Percentiles rank a stretch among this genome's conserved stretches.
Evolutionary conservation across 1,140 invertebrate genomes (phyloP).

Genomic region (Drosophila repleta): DNA sequence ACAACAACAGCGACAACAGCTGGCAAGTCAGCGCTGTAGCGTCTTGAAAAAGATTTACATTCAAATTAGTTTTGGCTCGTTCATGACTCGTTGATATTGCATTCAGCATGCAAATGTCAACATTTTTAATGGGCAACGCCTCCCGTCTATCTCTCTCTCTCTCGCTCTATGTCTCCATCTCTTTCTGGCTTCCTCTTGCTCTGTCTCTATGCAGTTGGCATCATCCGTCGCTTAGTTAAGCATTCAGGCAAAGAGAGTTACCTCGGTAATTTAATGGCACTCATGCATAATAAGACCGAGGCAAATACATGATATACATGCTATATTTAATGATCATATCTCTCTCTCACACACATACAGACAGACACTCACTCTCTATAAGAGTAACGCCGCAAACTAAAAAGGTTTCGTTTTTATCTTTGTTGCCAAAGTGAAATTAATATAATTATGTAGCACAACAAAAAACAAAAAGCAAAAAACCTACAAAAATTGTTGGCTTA

Average conservation of each 20-base stretch:
- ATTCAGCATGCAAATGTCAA: conserved; percentile 79
- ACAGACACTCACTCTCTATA: conserved; percentile 4
- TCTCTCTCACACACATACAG: conserved; percentile 16
- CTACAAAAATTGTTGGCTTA: conserved; percentile 30
- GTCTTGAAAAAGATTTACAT: conserved; percentile 46
- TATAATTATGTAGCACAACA: conserved; percentile 45
- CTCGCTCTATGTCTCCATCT: conserved; percentile 9
- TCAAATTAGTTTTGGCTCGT: conserved; percentile 57
- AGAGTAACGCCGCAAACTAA: conserved; percentile 28
- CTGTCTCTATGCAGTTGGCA: conserved; percentile 33
- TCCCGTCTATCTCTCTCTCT: background rate
- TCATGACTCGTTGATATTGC: conserved; percentile 65
- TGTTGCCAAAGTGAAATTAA: conserved; percentile 53
- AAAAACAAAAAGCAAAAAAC: background rate
- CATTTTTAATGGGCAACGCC: conserved; percentile 46
- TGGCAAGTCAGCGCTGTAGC: conserved; percentile 14
- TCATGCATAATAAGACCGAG: conserved; percentile 53
- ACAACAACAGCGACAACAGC: conserved; percentile 6
- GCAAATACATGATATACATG: conserved; percentile 56
- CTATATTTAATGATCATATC: conserved; percentile 69
- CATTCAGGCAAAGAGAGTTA: conserved; percentile 50
- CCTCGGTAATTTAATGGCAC: conserved; percentile 61
- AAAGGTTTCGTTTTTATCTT: conserved; percentile 42
- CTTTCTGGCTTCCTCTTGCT: conserved; percentile 16
- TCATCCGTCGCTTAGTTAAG: conserved; percentile 38